Conservation (phyloP, 1,140 invertebrate species). For the Nixonia krombeini region DNA sequence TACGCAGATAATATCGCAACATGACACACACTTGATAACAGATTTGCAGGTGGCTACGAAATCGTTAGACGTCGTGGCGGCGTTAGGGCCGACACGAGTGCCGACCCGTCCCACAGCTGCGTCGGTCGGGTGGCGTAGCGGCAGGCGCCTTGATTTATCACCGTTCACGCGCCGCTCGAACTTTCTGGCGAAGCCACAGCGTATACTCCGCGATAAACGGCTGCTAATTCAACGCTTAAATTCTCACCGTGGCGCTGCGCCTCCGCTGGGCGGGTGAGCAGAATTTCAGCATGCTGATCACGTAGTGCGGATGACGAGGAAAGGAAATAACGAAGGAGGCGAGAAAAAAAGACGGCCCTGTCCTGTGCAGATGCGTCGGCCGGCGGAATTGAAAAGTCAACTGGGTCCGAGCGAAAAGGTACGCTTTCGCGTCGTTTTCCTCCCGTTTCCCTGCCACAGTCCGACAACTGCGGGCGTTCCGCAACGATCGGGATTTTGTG, state of each 20-base stretch:
- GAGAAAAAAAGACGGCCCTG: conserved; percentile 17
- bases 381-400: conserved; percentile 4
- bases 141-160: conserved; percentile 38
- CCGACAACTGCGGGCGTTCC: no score
- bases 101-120: conserved; percentile 29
- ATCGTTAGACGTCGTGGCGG: conserved; percentile 26
- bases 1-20: background rate
- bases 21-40: conserved; percentile 20
- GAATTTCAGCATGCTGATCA: conserved; percentile 77
- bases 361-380: conserved; percentile 28
- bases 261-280: conserved; percentile 76
- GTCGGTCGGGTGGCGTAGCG: conserved; percentile 26
- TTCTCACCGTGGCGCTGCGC: conserved; percentile 72
- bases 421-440: background rate
- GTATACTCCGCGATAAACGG: conserved; percentile 25
- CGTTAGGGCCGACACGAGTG: conserved; percentile 16
- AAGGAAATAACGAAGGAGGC: no score
- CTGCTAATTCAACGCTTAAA: conserved; percentile 50
- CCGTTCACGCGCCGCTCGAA: conserved; percentile 16
- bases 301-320: background rate
- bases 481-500: no score
- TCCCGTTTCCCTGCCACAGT: no score
- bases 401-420: background rate
- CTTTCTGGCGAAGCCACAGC: conserved; percentile 7
- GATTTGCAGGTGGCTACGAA: conserved; percentile 19